phyloP scores from a whole-genome alignment of 1,140 invertebrate genomes.

The Metopolophium dirhodum region DNA sequence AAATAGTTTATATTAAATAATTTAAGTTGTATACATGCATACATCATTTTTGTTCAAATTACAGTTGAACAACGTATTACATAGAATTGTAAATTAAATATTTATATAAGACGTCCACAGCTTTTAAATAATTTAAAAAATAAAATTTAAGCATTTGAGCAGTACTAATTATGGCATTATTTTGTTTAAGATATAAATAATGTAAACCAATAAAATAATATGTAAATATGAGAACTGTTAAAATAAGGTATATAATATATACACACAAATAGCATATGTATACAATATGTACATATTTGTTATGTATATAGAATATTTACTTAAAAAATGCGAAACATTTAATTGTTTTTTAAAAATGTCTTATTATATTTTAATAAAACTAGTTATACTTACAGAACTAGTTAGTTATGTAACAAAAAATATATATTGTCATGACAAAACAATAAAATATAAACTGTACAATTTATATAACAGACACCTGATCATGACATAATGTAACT shows the following conservation, averaged over 20 bases:
- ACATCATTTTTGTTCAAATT: neutral
- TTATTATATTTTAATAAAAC: slow-evolving; percentile 49
- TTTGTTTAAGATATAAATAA: neutral
- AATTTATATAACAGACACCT: slow-evolving; percentile 55
- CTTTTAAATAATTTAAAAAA: neutral
- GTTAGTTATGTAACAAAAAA: slow-evolving; percentile 52
- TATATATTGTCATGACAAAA: slow-evolving; percentile 48
- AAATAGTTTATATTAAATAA: slow-evolving; percentile 19
- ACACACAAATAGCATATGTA: slow-evolving; percentile 17
- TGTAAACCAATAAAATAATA: neutral
- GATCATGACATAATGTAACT: slow-evolving; percentile 24
- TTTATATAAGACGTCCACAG: neutral
- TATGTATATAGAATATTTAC: neutral
- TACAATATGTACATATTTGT: neutral
- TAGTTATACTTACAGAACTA: slow-evolving; percentile 32
- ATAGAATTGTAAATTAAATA: slow-evolving; percentile 12
- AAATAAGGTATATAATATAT: neutral
- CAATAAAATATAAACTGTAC: slow-evolving; percentile 54
- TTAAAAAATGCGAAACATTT: neutral
- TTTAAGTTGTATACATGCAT: neutral
- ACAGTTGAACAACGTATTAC: neutral
- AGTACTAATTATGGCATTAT: neutral
- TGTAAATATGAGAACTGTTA: neutral
- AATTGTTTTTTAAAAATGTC: slow-evolving; percentile 4
- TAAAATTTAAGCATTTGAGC: slow-evolving; percentile 7